A percentile compares a stretch with the other conserved stretches of the same genome.
These are phyloP conservation scores for Tonatia bakeri DNA, from an alignment of 2,113 vertebrate species.

Conservation along the genomic window DNA sequence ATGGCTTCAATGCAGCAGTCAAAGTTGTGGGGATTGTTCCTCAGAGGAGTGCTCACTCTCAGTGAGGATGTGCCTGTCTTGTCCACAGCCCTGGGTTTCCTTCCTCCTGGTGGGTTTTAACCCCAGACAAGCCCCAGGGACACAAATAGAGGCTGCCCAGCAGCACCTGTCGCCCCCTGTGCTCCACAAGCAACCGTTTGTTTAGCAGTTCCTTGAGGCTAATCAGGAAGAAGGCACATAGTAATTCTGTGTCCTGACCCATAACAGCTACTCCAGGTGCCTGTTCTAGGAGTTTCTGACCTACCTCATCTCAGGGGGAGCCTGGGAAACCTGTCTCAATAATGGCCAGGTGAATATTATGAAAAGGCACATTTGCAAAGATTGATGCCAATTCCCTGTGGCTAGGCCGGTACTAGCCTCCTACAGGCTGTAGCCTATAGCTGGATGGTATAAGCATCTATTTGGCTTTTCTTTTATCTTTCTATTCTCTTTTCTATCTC, in stretches of 20 bases:
- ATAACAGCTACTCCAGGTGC: not conserved
- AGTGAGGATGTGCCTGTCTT: not conserved
- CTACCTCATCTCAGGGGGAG: not conserved
- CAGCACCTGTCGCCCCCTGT: not conserved
- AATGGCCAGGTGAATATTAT: not conserved
- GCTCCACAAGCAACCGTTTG: not conserved
- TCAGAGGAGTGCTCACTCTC: fast-evolving
- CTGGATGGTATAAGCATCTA: not conserved
- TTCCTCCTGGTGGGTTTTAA: not conserved
- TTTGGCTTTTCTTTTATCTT: no score
- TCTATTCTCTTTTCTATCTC: not conserved
- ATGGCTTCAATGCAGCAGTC: not conserved
- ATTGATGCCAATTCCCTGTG: not conserved
- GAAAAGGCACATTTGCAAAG: not conserved
- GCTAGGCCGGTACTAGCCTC: no score
- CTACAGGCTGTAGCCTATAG: not conserved
- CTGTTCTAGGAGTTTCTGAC: not conserved
- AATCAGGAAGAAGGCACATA: not conserved
- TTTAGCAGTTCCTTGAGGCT: not conserved
- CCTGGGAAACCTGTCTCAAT: not conserved
- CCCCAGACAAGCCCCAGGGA: not conserved
- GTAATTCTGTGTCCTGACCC: not conserved
- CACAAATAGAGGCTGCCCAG: not conserved
- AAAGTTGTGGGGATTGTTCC: not conserved
- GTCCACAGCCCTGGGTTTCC: not conserved